Evolutionary conservation across 2,888 invertebrate species (phyloP), one percentile per base, ranked within the genome.

Genomic region (Ornithoptera alexandrae): DNA sequence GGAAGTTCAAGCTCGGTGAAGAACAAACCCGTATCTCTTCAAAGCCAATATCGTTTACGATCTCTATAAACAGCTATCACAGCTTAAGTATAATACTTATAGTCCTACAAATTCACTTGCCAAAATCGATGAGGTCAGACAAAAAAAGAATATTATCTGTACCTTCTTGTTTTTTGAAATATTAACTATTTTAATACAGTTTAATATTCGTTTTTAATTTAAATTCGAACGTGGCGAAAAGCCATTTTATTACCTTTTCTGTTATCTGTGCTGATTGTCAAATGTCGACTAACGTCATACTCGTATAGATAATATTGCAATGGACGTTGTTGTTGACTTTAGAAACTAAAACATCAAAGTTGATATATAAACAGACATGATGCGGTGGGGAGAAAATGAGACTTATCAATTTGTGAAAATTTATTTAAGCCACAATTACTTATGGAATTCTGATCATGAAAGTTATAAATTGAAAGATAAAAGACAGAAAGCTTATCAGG

Each of bases 321-420:
- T 10, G 10, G 39, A 39, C 7, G 6, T 39, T 39, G 39, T 39
- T 39, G 7, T 39, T 39, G 39, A 7, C 10, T 39, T 7, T 39
- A 39, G 39, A 39, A 39, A 3, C 30, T 30, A 46, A 46, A 46
- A 50, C 50, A 50, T 50, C 5, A 50, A 5, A 50, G 17, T 50
- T 18, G 20, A 62, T 72, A 60, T 20, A 36, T 62, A n/a, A 17
- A 63, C 12, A 42, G 62, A 62, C 20, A 62, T 50, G 20, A 89
- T 88, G 89, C 81, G 86, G 78, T 93, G 92, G 90, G 84, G 85
- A 67, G 92, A 93, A 76, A 81, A 81, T 10, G 86, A 87, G 73
- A 93, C 93, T 4, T 82, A 82, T 63, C 81, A 85, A 72, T 92
- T 93, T 73, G 92, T 93, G 0, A 89, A 89, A 82, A 76, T 90